Percentiles rank a stretch among this genome's conserved stretches.
phyloP scores from a whole-genome alignment of 2,888 invertebrate genomes.

The Latrodectus elegans region DNA sequence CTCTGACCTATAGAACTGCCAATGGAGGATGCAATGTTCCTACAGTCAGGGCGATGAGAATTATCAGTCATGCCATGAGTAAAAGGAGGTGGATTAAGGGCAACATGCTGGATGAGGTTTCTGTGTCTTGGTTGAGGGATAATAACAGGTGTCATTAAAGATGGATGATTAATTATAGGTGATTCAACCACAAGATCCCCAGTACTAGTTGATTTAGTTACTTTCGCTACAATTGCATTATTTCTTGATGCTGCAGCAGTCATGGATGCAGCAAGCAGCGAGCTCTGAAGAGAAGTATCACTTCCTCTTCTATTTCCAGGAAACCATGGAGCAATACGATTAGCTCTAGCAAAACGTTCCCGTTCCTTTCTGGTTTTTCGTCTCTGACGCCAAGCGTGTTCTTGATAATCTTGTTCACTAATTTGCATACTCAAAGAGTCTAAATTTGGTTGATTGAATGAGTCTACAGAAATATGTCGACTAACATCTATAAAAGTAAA shows the following conservation, averaged over 20 bases:
- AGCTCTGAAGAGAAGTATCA: constrained; percentile 68
- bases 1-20: constrained; percentile 17
- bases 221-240: constrained; percentile 15
- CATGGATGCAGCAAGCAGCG: constrained; percentile 36
- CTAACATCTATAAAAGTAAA: constrained; percentile 57
- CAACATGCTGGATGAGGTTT: constrained; percentile 17
- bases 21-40: constrained; percentile 11
- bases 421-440: constrained; percentile 69
- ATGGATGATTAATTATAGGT: neutral
- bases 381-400: constrained; percentile 60
- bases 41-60: constrained; percentile 44
- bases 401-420: constrained; percentile 68
- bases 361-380: constrained; percentile 70
- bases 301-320: constrained; percentile 65
- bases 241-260: constrained; percentile 23
- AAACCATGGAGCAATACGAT: constrained; percentile 61
- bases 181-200: constrained; percentile 63
- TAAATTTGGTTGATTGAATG: constrained; percentile 64
- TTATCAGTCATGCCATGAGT: constrained; percentile 71
- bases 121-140: neutral
- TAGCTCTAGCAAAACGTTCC: constrained; percentile 47
- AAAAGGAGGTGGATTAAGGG: constrained; percentile 61
- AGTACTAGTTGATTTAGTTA: constrained; percentile 70
- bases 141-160: constrained; percentile 18
- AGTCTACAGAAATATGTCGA: constrained; percentile 66